These are phyloP conservation scores for Polyommatus iphigenia DNA, from an alignment of 2,888 invertebrate genomes.

Conservation along the genomic window DNA sequence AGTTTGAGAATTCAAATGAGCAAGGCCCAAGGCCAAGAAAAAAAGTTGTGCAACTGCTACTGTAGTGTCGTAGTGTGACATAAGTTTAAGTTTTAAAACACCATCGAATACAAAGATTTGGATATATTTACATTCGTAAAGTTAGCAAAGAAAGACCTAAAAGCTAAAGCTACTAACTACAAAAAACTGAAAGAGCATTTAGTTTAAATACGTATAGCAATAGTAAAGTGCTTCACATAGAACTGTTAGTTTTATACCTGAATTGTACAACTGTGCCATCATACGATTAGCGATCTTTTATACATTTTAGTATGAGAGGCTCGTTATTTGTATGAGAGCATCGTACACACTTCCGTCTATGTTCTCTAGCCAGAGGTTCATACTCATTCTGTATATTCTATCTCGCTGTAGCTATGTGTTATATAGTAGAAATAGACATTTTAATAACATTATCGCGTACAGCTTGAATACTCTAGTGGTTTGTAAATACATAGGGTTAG, in stretches of 20 bases:
- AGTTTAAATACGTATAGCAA: slow-evolving; percentile 25
- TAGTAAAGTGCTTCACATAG: slow-evolving; percentile 27
- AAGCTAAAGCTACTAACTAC: slow-evolving; percentile 8
- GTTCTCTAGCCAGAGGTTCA: slow-evolving; percentile 13
- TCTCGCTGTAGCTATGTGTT: slow-evolving; percentile 27
- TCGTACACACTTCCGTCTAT: slow-evolving; percentile 3
- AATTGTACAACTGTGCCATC: slow-evolving; percentile 10
- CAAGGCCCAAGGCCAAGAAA: background rate
- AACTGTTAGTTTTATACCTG: slow-evolving; percentile 7
- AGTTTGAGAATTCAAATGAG: no score
- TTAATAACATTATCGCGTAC: slow-evolving; percentile 23
- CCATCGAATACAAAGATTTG: slow-evolving; percentile 4
- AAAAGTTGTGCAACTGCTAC: background rate
- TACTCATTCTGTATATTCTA: slow-evolving; percentile 21
- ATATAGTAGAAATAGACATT: slow-evolving; percentile 28
- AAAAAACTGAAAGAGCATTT: background rate
- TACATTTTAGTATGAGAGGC: slow-evolving; percentile 1
- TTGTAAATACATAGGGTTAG: slow-evolving; percentile 27
- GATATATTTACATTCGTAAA: slow-evolving; percentile 17
- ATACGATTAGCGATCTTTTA: background rate
- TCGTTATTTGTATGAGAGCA: background rate
- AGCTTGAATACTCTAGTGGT: slow-evolving; percentile 13
- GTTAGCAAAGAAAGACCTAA: slow-evolving; percentile 1
- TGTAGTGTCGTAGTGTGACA: background rate
- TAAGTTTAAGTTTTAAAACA: background rate